Base-by-base conservation (phyloP, 2,888 invertebrate genomes). In the Acrobasis repandana region DNA sequence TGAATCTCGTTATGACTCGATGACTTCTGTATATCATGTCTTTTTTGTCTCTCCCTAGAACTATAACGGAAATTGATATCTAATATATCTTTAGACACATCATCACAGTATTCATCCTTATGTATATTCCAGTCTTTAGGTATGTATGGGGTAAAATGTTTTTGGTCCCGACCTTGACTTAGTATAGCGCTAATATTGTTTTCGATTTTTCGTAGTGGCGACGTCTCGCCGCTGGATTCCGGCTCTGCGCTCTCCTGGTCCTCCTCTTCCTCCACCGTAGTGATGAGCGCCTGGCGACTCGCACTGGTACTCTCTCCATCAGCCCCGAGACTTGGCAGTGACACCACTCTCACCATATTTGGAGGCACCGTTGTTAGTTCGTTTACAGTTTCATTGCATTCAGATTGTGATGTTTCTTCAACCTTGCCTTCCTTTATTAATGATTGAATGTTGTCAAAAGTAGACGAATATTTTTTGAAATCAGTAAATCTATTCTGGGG, bases 381-480 rank as follows among this genome's bases (percentile, higher is more conserved):
- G 48, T 93, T 91, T 15, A 95, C 94, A 71, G 93, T 92, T 82
- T 94, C 94, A 68, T 88, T 92, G 65, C 91, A 93, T 67, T 93
- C 93, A 57, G 82, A 77, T 61, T 84, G 85, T 34, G 89, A 88
- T 49, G 93, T 83, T 73, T 93, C 93, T 67, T 94, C 94, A 15
- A 95, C 93, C 67, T 94, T 93, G 20, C 95, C 95, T 79, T 96
- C 96, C 73, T 94, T 94, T 66, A 96, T 93, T 68, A 96, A 85
- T 48, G 95, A 95, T 77, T 95, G 95, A 72, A 96, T 95, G 77
- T 96, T 95, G 89, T 96, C 96, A 80, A 96, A 96, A 9, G 96
- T 96, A 50, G 95, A 95, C 68, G 95, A 95, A 84, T 95, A 95
- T 75, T 95, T 94, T 75, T 95, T 95, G 71, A 94, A 93, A 75